Evolutionary conservation across 2,888 invertebrate species (phyloP), one percentile per base, ranked within the genome.

Genomic region (Apantesis nais): DNA sequence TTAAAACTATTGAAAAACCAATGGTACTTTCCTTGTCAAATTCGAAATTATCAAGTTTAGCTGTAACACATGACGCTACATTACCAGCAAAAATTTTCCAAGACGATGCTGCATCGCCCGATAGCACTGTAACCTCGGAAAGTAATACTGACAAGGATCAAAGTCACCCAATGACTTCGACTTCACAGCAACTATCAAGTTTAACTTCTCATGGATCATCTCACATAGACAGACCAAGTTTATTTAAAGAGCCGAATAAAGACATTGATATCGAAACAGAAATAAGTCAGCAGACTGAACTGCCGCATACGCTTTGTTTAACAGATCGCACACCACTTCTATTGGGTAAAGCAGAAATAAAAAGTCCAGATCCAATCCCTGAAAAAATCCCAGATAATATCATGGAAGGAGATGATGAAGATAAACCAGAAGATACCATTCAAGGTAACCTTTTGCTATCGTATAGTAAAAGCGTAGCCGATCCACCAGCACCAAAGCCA

Each of bases 71-170:
- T 81, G 96, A 96, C 82, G 96, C 92, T 74, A 96, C 95, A 14
- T 89, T 96, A 29, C 96, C 97, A 0, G 96, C 96, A 12, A 96
- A 96, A 85, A 96, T 96, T 83, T 96, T 97, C 84, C 96, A 97
- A 86, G 96, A 97, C 79, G 96, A 96, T 77, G 96, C 95, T 0
- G 95, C 96, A 0, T 96, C 96, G 0, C 96, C 96, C 0, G 96
- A 96, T 76, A 92, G 94, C 73, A 92, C 94, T 2, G 90, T 91
- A 8, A 80, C 86, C 0, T 83, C 89, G 5, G 94, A 93, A 74
- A 85, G 78, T 72, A 85, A 84, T 73, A 74, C 83, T 2, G 89
- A 89, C 8, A 86, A 84, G 62, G 90, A 90, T 48, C 74, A 75
- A 3, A 75, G 84, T 25, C 88, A 86, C 52, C 78, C 81, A 48